A percentile compares a stretch with the other conserved stretches of the same genome.
phyloP scores from a whole-genome alignment of 2,797 vertebrate genomes.

The Alectoris magna region DNA sequence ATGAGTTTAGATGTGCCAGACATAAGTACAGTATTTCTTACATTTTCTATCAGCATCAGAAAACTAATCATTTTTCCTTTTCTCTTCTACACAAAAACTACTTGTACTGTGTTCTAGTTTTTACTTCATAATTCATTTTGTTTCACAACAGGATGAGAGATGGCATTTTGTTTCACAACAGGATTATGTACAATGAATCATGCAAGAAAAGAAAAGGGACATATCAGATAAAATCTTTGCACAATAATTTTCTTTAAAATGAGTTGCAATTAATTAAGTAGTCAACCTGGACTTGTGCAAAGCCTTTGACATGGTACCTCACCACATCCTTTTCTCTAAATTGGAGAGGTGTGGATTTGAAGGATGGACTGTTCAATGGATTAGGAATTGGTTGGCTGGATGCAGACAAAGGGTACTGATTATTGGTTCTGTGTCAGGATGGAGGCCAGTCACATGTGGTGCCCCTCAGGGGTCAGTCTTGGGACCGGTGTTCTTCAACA shows the following conservation, averaged over 20 bases:
- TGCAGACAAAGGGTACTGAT: too few species aligned
- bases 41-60: constrained; percentile 58
- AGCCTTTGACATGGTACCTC: too few species aligned
- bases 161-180: neutral
- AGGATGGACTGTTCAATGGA: too few species aligned
- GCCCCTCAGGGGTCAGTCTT: too few species aligned
- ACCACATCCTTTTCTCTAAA: too few species aligned
- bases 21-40: constrained; percentile 71
- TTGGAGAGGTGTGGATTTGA: too few species aligned
- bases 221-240: neutral
- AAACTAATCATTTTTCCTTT: constrained; percentile 46
- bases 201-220: neutral
- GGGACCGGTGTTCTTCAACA: too few species aligned
- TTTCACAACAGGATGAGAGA: neutral
- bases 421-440: too few species aligned
- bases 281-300: too few species aligned
- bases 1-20: constrained; percentile 81
- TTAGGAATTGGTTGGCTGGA: too few species aligned
- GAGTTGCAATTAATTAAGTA: neutral
- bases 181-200: neutral
- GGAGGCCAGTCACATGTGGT: too few species aligned
- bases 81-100: neutral
- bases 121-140: neutral
- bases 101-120: neutral
- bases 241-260: neutral